Evolutionary conservation across 2,113 vertebrate genomes (phyloP), one percentile per base, ranked within the genome.

Genomic region (Embiotoca jacksoni): DNA sequence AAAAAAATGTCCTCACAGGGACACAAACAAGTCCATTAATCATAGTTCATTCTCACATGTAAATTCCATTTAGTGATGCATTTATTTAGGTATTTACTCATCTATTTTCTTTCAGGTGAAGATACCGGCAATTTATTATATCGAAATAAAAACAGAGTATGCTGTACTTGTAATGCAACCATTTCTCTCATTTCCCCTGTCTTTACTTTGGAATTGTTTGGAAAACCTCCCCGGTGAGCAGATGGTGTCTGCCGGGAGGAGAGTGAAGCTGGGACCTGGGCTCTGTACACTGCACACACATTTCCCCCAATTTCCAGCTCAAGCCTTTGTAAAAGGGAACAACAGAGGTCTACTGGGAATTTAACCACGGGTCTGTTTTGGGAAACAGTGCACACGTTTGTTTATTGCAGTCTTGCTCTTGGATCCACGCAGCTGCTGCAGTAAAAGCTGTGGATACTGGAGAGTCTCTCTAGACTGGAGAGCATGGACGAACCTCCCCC

Each of bases 201-300:
- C 76, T 89, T 88, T 85, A 70, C 55, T 81, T 74, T 78, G 84
- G 85, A 90, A 88, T 72, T 88, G 83, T 94, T 93, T 93, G 93
- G 92, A 90, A 89, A 85, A 86, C 80, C 80, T 91, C 90, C 83
- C 89, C 68, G 46, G 75, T 58, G 90, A 94, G 88, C 92, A 94
- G 94, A 95, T 95, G 94, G 92, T 61, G 66, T 91, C 91, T 90
- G 90, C 83, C 79, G 74, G 80, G 87, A 91, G 86, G 80, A 91
- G 83, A 89, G 82, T 72, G 78, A 84, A 92, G 75, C 82, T 88
- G 82, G 82, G 92, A 88, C 84, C 86, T 83, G 85, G 85, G 64
- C 82, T 82, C 52, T 58, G 41, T 49, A 68, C 58, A 14, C 78
- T 76, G 58, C 71, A 74, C 77, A 86, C 73, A 71, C 75, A 82